A percentile compares a stretch with the other conserved stretches of the same genome.
Evolutionary conservation across 2,797 vertebrate genomes (phyloP).

Genomic region (Pseudomugil gertrudae): DNA sequence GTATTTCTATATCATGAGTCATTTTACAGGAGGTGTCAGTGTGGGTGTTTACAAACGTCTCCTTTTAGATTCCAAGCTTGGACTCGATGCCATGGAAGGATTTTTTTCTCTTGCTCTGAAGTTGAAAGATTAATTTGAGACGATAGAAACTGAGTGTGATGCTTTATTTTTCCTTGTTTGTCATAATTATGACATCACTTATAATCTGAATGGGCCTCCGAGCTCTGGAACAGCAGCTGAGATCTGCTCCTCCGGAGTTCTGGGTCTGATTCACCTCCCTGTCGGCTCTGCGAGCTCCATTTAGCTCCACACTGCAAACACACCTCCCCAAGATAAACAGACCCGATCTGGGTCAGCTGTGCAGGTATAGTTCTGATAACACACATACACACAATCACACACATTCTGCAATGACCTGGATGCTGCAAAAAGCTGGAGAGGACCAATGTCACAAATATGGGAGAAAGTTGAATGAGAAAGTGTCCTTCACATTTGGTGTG

Average conservation of each 20-base stretch:
- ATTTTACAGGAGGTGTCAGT: neutral
- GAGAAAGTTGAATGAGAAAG: neutral
- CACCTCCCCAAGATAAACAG: conserved; percentile 25
- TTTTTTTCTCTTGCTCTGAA: neutral
- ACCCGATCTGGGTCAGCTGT: conserved; percentile 44
- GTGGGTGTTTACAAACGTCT: conserved; percentile 19
- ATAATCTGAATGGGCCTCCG: neutral
- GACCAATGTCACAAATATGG: too few species aligned
- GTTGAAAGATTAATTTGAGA: neutral
- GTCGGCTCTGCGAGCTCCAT: conserved; percentile 7
- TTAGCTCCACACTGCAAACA: conserved; percentile 26
- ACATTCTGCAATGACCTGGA: conserved; percentile 52
- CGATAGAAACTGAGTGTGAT: too few species aligned
- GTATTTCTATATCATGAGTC: conserved; percentile 17
- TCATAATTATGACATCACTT: too few species aligned
- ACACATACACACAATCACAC: neutral
- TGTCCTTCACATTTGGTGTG: neutral
- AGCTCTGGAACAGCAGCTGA: neutral
- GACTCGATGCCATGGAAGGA: conserved; percentile 3
- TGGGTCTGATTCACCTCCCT: neutral
- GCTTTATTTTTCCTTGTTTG: neutral
- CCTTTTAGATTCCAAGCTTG: conserved; percentile 4
- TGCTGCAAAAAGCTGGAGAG: conserved; percentile 11
- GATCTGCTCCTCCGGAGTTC: neutral
- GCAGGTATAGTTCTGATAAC: conserved; percentile 22